A percentile compares a stretch with the other conserved stretches of the same genome.
Evolutionary conservation across 2,888 invertebrate species (phyloP).

Genomic region (Mythimna vitellina): DNA sequence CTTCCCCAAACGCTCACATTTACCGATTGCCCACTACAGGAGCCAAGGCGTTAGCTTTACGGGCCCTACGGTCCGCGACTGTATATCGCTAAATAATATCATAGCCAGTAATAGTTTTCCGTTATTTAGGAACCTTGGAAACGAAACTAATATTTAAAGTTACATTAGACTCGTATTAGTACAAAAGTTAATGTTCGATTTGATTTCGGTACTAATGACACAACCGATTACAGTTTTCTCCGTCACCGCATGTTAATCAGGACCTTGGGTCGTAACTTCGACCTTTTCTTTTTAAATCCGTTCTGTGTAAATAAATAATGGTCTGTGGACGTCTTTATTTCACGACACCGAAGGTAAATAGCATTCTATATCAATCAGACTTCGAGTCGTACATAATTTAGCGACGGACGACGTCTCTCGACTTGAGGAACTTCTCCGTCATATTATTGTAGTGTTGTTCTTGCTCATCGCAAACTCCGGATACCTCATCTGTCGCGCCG

Average conservation of each 20-base stretch:
- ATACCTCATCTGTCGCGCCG: slow-evolving; percentile 54
- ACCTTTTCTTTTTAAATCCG: slow-evolving; percentile 56
- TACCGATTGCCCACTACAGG: slow-evolving; percentile 77
- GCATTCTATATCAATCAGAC: slow-evolving; percentile 65
- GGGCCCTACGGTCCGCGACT: slow-evolving; percentile 69
- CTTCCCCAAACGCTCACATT: slow-evolving; percentile 69
- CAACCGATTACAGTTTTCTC: slow-evolving; percentile 35
- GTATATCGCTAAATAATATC: slow-evolving; percentile 65
- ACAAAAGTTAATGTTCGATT: slow-evolving; percentile 41
- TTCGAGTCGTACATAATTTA: slow-evolving; percentile 62
- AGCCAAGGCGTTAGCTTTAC: slow-evolving; percentile 72
- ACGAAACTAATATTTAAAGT: slow-evolving; percentile 60
- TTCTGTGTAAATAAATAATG: slow-evolving; percentile 60
- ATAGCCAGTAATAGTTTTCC: slow-evolving; percentile 53
- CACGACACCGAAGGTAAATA: slow-evolving; percentile 61
- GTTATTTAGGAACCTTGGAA: slow-evolving; percentile 31
- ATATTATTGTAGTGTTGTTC: slow-evolving; percentile 63
- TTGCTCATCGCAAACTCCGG: slow-evolving; percentile 60
- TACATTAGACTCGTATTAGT: slow-evolving; percentile 54
- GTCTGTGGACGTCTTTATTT: slow-evolving; percentile 61
- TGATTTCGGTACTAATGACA: slow-evolving; percentile 51
- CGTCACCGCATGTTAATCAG: slow-evolving; percentile 32
- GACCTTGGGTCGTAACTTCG: slow-evolving; percentile 27
- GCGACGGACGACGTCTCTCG: slow-evolving; percentile 41
- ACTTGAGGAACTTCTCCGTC: slow-evolving; percentile 43